Percentiles rank a stretch among this genome's conserved stretches.
Evolutionary conservation across 2,797 vertebrate species (phyloP).

Genomic region (Macroramphosus scolopax): DNA sequence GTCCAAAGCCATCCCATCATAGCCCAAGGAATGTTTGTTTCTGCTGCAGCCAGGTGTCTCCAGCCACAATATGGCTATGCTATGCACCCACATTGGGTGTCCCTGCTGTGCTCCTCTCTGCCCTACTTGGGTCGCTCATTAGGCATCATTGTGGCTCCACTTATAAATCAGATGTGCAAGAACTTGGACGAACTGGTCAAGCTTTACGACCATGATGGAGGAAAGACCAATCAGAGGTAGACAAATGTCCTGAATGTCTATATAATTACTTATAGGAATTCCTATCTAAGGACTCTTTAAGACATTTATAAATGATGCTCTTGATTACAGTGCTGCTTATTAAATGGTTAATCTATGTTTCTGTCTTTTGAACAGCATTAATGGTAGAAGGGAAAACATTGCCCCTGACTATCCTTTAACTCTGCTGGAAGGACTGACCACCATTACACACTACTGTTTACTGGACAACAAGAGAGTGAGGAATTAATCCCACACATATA

Average conservation of each 20-base stretch:
- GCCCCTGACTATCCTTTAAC: conserved; percentile 95
- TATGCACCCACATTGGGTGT: conserved; percentile 96
- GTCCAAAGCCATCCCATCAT: conserved; percentile 90
- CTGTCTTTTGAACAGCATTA: conserved; percentile 66
- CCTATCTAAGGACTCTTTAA: no score
- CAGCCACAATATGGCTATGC: conserved; percentile 90
- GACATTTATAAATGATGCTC: no score
- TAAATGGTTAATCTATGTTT: conserved; percentile 1
- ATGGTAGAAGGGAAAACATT: conserved; percentile 88
- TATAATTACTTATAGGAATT: no score
- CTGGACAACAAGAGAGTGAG: conserved; percentile 90
- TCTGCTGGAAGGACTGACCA: conserved; percentile 92
- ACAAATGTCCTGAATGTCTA: not conserved
- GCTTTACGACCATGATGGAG: conserved; percentile 87
- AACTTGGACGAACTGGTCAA: conserved; percentile 94
- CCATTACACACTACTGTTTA: conserved; percentile 93
- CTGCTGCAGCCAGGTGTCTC: conserved; percentile 88
- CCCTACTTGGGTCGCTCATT: conserved; percentile 93
- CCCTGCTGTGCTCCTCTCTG: conserved; percentile 85
- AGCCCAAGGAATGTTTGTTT: conserved; percentile 93
- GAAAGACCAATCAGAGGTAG: conserved; percentile 82
- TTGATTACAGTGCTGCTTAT: conserved; percentile 7
- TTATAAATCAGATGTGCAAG: conserved; percentile 91
- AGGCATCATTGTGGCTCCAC: conserved; percentile 89
- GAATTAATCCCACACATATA: not conserved